phyloP scores from a whole-genome alignment of 1,140 invertebrate species.

The Apolygus lucorum region DNA sequence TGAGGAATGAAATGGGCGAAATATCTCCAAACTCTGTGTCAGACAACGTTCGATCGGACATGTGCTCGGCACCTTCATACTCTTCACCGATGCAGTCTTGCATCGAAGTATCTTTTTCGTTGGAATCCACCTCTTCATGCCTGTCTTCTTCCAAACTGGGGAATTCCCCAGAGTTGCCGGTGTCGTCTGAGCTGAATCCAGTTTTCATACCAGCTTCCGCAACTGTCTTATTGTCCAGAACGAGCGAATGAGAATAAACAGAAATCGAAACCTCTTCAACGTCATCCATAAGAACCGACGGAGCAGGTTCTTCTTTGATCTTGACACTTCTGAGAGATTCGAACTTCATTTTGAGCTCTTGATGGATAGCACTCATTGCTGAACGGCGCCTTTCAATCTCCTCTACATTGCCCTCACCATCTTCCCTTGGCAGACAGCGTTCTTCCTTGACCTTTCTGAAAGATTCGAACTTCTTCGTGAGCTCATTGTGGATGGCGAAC shows the following conservation, averaged over 20 bases:
- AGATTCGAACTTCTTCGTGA: not conserved
- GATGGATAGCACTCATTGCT: not conserved
- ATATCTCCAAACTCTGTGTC: not conserved
- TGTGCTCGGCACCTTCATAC: not conserved
- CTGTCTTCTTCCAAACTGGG: not conserved
- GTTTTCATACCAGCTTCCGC: not conserved
- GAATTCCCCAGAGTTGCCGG: not conserved
- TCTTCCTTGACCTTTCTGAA: too few species aligned
- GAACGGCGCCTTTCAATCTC: not conserved
- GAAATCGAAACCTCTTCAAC: conserved; percentile 8
- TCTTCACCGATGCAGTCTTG: conserved; percentile 8
- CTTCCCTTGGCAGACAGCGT: too few species aligned
- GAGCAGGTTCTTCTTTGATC: not conserved
- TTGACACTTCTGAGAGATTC: too few species aligned
- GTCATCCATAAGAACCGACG: not conserved
- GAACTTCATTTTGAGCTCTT: not conserved
- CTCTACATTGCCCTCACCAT: too few species aligned
- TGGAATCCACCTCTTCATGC: not conserved
- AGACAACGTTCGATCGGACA: not conserved
- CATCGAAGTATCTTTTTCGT: not conserved
- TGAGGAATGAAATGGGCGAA: not conserved
- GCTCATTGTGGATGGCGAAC: not conserved
- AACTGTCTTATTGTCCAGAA: not conserved
- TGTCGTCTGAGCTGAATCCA: conserved; percentile 11
- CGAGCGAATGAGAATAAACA: not conserved